Conservation (phyloP, 92 coral and sea anemone genomes). For the Umimayanthus kanabou region DNA sequence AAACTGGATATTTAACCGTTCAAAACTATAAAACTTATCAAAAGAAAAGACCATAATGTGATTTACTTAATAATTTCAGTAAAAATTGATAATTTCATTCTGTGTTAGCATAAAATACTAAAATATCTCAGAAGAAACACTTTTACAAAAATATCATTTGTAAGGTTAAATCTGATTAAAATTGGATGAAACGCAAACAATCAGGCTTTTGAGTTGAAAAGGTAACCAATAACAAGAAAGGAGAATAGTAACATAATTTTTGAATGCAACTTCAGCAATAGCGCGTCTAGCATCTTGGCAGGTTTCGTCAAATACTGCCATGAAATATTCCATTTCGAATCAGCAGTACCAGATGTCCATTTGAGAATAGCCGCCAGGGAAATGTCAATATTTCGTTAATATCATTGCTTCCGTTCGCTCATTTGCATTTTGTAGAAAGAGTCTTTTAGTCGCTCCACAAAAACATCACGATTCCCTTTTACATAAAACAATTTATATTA, state of each 20-base stretch:
- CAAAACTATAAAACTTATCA: too few species aligned
- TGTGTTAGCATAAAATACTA: too few species aligned
- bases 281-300: background rate
- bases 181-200: too few species aligned
- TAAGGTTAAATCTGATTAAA: too few species aligned
- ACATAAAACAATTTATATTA: background rate
- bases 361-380: constrained; percentile 11
- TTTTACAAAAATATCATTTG: too few species aligned
- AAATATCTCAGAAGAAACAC: too few species aligned
- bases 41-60: too few species aligned
- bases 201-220: too few species aligned
- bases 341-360: constrained; percentile 18
- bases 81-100: too few species aligned
- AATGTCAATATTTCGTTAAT: constrained; percentile 28
- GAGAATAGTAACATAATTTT: background rate
- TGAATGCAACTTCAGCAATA: background rate
- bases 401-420: constrained; percentile 11
- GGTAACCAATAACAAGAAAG: background rate
- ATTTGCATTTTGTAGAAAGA: constrained; percentile 17
- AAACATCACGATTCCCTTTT: background rate
- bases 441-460: background rate
- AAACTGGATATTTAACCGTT: too few species aligned
- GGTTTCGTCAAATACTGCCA: background rate
- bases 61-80: too few species aligned
- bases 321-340: background rate